A percentile compares a stretch with the other conserved stretches of the same genome.
Evolutionary conservation across 2,797 vertebrate genomes (phyloP).

Genomic region (Sebastes steindachneri): DNA sequence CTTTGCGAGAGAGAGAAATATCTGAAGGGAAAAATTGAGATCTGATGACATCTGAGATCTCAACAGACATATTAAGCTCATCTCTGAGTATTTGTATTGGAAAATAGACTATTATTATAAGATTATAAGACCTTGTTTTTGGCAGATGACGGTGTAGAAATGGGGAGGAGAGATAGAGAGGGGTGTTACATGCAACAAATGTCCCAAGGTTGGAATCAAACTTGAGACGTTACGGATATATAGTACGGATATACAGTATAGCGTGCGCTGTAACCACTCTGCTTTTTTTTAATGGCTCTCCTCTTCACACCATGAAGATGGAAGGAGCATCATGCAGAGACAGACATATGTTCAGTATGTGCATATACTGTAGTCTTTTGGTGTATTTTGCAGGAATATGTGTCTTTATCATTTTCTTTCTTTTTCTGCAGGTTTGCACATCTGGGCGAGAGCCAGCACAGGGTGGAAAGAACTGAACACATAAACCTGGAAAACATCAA

Average conservation of each 20-base stretch:
- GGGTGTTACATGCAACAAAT: neutral
- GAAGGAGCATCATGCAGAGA: neutral
- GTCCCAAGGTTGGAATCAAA: neutral
- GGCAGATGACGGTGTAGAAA: neutral
- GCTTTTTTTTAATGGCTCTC: neutral
- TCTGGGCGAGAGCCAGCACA: slow-evolving; percentile 92
- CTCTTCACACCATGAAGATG: neutral
- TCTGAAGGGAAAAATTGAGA: slow-evolving; percentile 22
- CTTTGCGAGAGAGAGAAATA: slow-evolving; percentile 41
- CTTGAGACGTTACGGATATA: neutral
- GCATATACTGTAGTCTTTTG: neutral
- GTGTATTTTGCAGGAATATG: neutral
- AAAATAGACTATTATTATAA: neutral
- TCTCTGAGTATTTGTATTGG: neutral
- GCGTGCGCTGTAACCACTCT: neutral
- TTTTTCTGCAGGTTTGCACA: slow-evolving; percentile 88
- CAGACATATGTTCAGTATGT: neutral
- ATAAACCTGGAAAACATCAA: slow-evolving; percentile 84
- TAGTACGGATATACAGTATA: too few species aligned
- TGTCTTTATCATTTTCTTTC: slow-evolving; percentile 9
- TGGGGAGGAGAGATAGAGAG: neutral
- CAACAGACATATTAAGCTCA: slow-evolving; percentile 5
- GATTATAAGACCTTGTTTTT: neutral
- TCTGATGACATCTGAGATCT: slow-evolving; percentile 12
- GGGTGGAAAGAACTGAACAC: slow-evolving; percentile 84